Evolutionary conservation across 2,888 invertebrate genomes (phyloP).

Genomic region (Polydesmus complanatus): DNA sequence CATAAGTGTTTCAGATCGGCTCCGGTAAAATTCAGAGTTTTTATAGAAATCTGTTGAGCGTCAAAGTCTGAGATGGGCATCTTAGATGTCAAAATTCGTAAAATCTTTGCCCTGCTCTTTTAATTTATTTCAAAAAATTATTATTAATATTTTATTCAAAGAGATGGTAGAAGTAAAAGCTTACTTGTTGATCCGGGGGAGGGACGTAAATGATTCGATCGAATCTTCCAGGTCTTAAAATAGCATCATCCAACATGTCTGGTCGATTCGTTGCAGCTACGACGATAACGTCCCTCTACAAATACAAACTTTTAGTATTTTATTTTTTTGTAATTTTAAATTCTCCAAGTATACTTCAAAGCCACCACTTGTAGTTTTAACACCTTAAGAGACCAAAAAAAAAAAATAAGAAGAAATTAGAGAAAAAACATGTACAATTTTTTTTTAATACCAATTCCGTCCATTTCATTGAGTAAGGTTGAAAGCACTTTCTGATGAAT

Average conservation of each 20-base stretch:
- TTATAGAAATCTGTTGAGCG: constrained; percentile 10
- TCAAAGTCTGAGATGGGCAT: constrained; percentile 22
- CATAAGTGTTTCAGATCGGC: constrained; percentile 48
- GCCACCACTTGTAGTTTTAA: background rate
- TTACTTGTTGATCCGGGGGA: constrained; percentile 41
- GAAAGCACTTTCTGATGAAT: constrained; percentile 46
- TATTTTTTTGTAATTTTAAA: too few species aligned
- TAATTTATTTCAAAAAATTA: background rate
- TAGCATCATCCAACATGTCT: constrained; percentile 46
- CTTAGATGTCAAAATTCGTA: constrained; percentile 34
- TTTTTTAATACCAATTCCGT: constrained; percentile 40
- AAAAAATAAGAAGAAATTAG: background rate
- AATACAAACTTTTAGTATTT: too few species aligned
- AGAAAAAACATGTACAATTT: background rate
- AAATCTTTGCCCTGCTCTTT: constrained; percentile 28
- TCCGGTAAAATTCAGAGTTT: constrained; percentile 43
- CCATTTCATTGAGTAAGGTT: constrained; percentile 49
- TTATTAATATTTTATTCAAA: background rate
- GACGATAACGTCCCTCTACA: constrained; percentile 39
- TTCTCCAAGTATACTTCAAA: too few species aligned
- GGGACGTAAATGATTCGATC: constrained; percentile 47
- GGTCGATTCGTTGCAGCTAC: constrained; percentile 52
- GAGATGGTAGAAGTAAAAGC: constrained; percentile 25
- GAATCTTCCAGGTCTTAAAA: constrained; percentile 48
- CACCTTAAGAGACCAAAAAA: background rate